These are phyloP conservation scores for Gymnobelideus leadbeateri DNA, from an alignment of 2,113 vertebrate species.

Conservation along the genomic window DNA sequence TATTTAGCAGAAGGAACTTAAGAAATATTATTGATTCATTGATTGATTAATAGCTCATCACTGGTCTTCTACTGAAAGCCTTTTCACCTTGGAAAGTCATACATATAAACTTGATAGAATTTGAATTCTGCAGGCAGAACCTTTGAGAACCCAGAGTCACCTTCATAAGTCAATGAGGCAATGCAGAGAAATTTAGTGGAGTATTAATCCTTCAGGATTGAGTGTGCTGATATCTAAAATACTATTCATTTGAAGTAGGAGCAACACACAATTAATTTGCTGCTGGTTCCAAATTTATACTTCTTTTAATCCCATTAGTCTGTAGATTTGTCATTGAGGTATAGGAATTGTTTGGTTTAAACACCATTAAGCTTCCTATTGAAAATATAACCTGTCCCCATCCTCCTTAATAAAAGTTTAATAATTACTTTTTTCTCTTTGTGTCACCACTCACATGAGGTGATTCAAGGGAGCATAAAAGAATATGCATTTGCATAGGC, in stretches of 20 bases:
- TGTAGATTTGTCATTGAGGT: constrained; percentile 55
- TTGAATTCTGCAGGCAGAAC: neutral
- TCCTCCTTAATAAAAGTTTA: constrained; percentile 69
- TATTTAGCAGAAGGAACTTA: neutral
- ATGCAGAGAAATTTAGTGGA: constrained; percentile 29
- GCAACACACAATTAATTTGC: constrained; percentile 54
- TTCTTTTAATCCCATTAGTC: constrained; percentile 49
- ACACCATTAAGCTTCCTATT: constrained; percentile 61
- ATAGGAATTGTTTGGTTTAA: constrained; percentile 67
- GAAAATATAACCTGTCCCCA: constrained; percentile 51
- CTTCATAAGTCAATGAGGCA: neutral
- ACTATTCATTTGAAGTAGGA: constrained; percentile 50
- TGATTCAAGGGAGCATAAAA: constrained; percentile 57
- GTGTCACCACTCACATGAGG: constrained; percentile 55
- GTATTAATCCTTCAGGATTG: constrained; percentile 59
- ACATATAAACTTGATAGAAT: neutral
- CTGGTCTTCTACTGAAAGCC: neutral
- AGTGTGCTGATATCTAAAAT: constrained; percentile 52
- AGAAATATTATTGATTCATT: neutral
- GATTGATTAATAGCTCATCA: too few species aligned
- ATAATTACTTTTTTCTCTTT: constrained; percentile 63
- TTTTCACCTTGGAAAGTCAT: neutral
- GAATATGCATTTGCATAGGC: constrained; percentile 2
- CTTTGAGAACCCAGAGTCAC: neutral
- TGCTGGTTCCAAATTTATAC: constrained; percentile 53